phyloP scores from a whole-genome alignment of 2,888 invertebrate genomes.

The Frankliniella intonsa region DNA sequence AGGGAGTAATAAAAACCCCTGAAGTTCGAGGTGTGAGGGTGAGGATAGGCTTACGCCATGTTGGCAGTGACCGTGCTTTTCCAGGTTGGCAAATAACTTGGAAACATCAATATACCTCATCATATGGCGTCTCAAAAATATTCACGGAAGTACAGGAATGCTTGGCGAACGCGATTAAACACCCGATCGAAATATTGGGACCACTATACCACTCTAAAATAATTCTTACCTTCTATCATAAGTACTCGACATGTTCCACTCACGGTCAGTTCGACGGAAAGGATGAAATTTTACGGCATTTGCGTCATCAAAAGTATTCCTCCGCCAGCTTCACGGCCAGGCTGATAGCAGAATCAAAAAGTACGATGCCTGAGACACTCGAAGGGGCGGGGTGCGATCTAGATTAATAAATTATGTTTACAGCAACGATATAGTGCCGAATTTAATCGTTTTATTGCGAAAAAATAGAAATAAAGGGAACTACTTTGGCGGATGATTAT shows the following conservation, averaged over 20 bases:
- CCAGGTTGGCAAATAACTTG: constrained; percentile 22
- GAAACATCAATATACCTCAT: constrained; percentile 3
- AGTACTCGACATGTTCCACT: constrained; percentile 78
- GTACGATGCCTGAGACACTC: background rate
- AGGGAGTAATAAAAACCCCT: background rate
- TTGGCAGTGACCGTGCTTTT: constrained; percentile 24
- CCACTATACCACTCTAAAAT: constrained; percentile 37
- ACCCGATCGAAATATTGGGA: background rate
- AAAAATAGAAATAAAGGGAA: background rate
- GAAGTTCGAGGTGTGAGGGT: background rate
- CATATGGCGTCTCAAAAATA: background rate
- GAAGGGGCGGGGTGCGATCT: too few species aligned
- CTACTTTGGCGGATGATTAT: background rate
- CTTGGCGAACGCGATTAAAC: background rate
- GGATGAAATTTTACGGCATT: constrained; percentile 25
- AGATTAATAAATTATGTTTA: too few species aligned
- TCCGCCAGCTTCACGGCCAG: background rate
- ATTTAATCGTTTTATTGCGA: background rate
- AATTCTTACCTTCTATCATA: constrained; percentile 73
- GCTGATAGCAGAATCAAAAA: background rate
- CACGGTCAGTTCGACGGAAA: constrained; percentile 38
- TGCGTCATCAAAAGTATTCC: constrained; percentile 22
- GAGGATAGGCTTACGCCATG: constrained; percentile 10
- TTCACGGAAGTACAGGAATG: background rate
- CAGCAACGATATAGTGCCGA: background rate